These are phyloP conservation scores for Vidua macroura DNA, from an alignment of 2,113 vertebrate species.

Conservation along the genomic window DNA sequence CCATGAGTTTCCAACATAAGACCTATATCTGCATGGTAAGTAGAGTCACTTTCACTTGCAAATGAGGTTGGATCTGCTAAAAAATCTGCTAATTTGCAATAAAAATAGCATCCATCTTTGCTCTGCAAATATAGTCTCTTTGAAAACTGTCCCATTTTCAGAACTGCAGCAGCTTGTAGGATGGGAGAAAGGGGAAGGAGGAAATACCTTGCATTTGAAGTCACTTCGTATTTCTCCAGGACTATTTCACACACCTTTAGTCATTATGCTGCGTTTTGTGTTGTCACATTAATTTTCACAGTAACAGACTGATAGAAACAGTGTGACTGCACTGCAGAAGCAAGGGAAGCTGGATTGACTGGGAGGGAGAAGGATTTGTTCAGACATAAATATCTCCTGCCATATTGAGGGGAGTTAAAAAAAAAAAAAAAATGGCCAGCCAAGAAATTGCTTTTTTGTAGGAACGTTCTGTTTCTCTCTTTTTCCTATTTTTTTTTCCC, in stretches of 20 bases:
- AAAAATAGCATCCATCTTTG: conserved; percentile 66
- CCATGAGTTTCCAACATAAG: conserved; percentile 66
- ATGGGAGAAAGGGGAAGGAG: conserved; percentile 46
- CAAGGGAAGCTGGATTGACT: conserved; percentile 31
- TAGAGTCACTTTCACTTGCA: conserved; percentile 69
- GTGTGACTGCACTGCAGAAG: conserved; percentile 22
- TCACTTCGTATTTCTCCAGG: conserved; percentile 21
- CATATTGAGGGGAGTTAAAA: conserved; percentile 57
- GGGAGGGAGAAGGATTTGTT: conserved; percentile 58
- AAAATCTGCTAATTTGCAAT: conserved; percentile 69
- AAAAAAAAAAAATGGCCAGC: conserved; percentile 55
- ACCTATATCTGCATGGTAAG: conserved; percentile 68
- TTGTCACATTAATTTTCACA: conserved; percentile 63
- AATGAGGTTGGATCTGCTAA: conserved; percentile 65
- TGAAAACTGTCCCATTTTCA: conserved; percentile 70
- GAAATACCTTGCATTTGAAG: conserved; percentile 59
- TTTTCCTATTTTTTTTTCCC: neutral
- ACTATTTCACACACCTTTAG: conserved; percentile 57
- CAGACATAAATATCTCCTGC: conserved; percentile 66
- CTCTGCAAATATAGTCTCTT: conserved; percentile 64
- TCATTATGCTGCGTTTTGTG: neutral
- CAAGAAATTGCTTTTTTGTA: conserved; percentile 64
- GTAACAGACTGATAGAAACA: conserved; percentile 37
- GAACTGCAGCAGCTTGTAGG: conserved; percentile 57
- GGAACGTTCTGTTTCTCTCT: conserved; percentile 48